These are phyloP conservation scores for Hetaerina titia DNA, from an alignment of 2,888 invertebrate species.

Conservation along the genomic window DNA sequence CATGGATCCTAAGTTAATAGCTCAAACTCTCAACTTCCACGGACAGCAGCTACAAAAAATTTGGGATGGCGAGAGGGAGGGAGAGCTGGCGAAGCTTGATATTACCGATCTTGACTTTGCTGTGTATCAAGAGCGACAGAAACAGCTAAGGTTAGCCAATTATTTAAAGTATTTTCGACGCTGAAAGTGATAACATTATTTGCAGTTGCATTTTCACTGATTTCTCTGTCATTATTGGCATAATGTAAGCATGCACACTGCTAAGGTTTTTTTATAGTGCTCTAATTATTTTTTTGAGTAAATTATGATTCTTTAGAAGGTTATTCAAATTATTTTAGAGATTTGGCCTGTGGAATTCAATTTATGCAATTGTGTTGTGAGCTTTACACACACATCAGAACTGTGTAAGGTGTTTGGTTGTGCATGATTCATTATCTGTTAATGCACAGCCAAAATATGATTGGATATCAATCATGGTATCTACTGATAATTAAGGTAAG, in stretches of 20 bases:
- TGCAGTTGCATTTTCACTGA: conserved; percentile 17
- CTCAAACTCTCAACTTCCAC: conserved; percentile 89
- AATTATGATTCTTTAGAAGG: not conserved
- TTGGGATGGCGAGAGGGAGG: conserved; percentile 91
- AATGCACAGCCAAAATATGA: not conserved
- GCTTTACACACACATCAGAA: not conserved
- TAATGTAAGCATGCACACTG: not conserved
- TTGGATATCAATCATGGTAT: not conserved
- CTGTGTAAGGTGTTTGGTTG: not conserved
- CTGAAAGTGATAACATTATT: not conserved
- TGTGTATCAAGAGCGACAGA: conserved; percentile 88
- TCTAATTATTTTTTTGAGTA: not conserved
- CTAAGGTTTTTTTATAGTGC: not conserved
- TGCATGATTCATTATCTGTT: conserved; percentile 1
- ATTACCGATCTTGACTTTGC: conserved; percentile 85
- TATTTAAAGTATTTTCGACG: conserved; percentile 35
- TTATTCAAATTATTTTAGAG: not conserved
- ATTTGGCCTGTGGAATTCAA: conserved; percentile 34
- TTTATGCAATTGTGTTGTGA: conserved; percentile 45
- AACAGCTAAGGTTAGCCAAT: conserved; percentile 82
- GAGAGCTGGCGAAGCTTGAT: conserved; percentile 83
- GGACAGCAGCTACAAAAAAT: conserved; percentile 92
- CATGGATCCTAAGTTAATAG: conserved; percentile 81
- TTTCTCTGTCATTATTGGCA: conserved; percentile 34
- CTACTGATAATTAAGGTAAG: conserved; percentile 57